A percentile compares a stretch with the other conserved stretches of the same genome.
Evolutionary conservation across 2,888 invertebrate genomes (phyloP).

Genomic region (Gonocerus acuteangulatus): DNA sequence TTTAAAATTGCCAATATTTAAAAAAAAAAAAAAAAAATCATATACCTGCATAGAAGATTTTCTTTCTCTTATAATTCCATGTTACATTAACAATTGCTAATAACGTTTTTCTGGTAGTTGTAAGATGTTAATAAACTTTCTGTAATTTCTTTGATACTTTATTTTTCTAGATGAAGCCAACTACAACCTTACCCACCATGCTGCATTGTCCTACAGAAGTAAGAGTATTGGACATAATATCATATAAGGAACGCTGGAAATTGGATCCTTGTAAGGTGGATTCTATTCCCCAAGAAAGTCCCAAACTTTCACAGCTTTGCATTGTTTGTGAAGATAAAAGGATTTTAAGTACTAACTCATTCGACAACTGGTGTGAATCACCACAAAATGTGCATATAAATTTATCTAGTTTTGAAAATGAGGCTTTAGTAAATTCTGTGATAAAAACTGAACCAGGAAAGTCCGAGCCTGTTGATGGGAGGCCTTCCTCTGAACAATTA

Average conservation of each 20-base stretch:
- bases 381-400: constrained; percentile 30
- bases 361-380: background rate
- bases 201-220: background rate
- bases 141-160: no score
- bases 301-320: no score
- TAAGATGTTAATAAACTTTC: no score
- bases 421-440: constrained; percentile 4
- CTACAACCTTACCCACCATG: no score
- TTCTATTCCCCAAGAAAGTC: no score
- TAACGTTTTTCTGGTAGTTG: no score
- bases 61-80: no score
- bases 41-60: no score
- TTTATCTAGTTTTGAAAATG: constrained; percentile 32
- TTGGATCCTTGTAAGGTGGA: constrained; percentile 47
- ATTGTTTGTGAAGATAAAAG: background rate
- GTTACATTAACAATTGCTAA: no score
- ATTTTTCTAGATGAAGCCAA: no score
- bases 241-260: constrained; percentile 12
- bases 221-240: background rate
- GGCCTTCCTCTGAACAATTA: constrained; percentile 37
- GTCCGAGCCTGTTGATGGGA: constrained; percentile 32
- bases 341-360: constrained; percentile 1
- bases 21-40: no score
- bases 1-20: no score
- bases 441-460: background rate